Evolutionary conservation across 2,888 invertebrate genomes (phyloP), one percentile per base, ranked within the genome.

Genomic region (Netelia fuscicornis): DNA sequence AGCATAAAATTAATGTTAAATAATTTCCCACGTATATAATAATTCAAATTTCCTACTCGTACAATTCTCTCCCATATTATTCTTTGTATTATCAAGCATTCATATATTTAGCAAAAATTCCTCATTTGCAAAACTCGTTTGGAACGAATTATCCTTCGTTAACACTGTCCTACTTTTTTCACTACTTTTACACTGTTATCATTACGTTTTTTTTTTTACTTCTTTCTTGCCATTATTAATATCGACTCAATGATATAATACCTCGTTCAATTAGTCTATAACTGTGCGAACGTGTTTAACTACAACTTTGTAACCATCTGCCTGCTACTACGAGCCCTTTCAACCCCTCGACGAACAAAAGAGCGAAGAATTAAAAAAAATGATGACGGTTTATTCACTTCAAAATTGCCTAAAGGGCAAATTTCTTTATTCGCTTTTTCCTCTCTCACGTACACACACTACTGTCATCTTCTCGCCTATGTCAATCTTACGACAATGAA

Each of bases 371-470:
- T 37, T 20, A 62, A 48, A 42, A 67, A 64, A 54, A 56, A 0
- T 11, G 56, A 17, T n/a, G 56, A 10, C 17, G 3, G 1, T n/a
- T 52, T 13, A 13, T 6, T 37, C 62, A 37, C 71, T 71, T 54
- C 10, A 56, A 20, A 79, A 79, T 52, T 64, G 79, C 48, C 52
- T 10, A 64, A 79, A 64, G 20, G 17, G 64, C 71, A n/a, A 17
- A 23, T 64, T 54, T 37, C n/a, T 23, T 58, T 67, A 30, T 13
- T 52, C 37, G 17, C 44, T 11, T n/a, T 54, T 20, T n/a, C 56
- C n/a, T 67, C 58, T 17, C 17, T 30, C 11, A 48, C 23, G 37
- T 42, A 13, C 60, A 25, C 25, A 11, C n/a, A 48, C 11, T 68
- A 48, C 17, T 44, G 0, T 48, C 58, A 11, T 42, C 17, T 44